Base-by-base conservation (phyloP, 2,797 vertebrate species). In the Alcedo atthis region DNA sequence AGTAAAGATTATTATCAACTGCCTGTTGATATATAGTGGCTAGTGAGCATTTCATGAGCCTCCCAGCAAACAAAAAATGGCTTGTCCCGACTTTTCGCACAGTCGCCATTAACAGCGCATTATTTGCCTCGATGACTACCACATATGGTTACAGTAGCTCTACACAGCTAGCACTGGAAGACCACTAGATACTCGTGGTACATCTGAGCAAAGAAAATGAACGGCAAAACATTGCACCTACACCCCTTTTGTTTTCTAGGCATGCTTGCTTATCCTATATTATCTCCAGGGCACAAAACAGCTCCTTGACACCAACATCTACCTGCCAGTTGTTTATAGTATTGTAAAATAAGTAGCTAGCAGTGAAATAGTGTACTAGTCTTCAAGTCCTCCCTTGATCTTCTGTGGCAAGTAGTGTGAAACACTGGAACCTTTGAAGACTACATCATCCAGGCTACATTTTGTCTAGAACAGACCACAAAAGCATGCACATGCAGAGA, bases 271-370 rank as follows among this genome's bases (percentile, higher is more conserved):
- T 87, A 80, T 40, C 40, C 67, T 90, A 24, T 45, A 86, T 85
- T 92, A 95, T 24, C 91, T 84, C 42, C 69, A 53, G 80, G 87
- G 70, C 59, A 82, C 79, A 93, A 93, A 89, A 5, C 89, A 81
- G 64, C 43, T 87, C 76, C 49, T 4, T 61, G 30, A 87, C 68
- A 92, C 71, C 83, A 91, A 57, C 57, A 77, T 86, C 89, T 90
- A 71, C 51, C 87, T 95, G 85, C 57, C 74, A 71, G 57, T 37
- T 93, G 70, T 91, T 95, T 95, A 66, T 3, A 12, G 46, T 79
- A 46, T 30, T 64, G 70, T 69, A 81, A 91, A 93, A 58, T 13
- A 81, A 91, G 93, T 30, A 32, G 85, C 73, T 37, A 92, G 75
- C 4, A 15, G 30, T 40, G 62, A 93, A 66, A 78, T 37, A 58